Conservation (phyloP, 2,888 invertebrate species). For the Mystacides longicornis region DNA sequence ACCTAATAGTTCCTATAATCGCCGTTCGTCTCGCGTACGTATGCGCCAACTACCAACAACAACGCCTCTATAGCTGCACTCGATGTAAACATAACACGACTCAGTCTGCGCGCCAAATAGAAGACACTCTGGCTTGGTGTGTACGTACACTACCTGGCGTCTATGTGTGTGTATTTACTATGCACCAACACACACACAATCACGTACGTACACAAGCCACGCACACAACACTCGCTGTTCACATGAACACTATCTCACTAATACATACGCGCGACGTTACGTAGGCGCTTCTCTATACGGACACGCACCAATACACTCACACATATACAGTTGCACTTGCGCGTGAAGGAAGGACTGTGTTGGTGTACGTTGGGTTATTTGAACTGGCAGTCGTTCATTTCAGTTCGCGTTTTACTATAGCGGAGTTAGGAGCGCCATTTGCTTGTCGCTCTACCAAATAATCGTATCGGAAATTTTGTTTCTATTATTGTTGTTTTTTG, state of each 20-base stretch:
- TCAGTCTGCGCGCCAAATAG: too few relatives aligned
- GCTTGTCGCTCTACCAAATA: neutral
- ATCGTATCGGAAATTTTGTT: neutral
- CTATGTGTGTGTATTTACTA: neutral
- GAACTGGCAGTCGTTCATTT: conserved; percentile 14
- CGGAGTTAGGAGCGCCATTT: neutral
- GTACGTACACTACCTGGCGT: conserved; percentile 5
- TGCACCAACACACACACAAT: conserved; percentile 7
- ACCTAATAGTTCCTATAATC: too few relatives aligned
- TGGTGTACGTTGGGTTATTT: conserved; percentile 21
- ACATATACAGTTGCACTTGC: conserved; percentile 23
- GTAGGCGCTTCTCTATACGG: conserved; percentile 22
- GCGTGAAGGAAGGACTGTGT: conserved; percentile 18
- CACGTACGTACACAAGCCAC: neutral
- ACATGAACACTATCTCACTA: too few relatives aligned
- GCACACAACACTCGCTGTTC: too few relatives aligned
- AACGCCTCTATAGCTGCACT: too few relatives aligned
- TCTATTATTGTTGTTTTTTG: neutral
- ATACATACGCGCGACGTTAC: conserved; percentile 14
- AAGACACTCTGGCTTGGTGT: too few relatives aligned
- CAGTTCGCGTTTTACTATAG: conserved; percentile 16
- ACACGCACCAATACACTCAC: conserved; percentile 8
- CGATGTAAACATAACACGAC: too few relatives aligned
- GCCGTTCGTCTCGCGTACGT: too few relatives aligned
- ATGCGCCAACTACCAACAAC: too few relatives aligned